phyloP scores from a whole-genome alignment of 2,113 vertebrate genomes.

The Azemiops feae region DNA sequence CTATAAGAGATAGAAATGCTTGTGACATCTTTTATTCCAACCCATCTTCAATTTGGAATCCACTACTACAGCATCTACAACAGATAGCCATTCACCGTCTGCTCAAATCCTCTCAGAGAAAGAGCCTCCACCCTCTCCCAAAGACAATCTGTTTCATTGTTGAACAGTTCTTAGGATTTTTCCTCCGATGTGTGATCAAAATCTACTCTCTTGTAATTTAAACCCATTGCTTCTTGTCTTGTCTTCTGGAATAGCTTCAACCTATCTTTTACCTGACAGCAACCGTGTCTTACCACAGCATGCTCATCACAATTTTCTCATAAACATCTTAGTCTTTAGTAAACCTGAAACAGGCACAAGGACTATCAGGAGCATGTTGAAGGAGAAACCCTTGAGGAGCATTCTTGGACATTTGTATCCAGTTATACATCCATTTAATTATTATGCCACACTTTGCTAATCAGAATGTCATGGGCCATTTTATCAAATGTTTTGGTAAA shows the following conservation, averaged over 20 bases:
- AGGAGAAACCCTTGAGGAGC: background rate
- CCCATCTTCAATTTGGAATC: background rate
- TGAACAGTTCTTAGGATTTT: background rate
- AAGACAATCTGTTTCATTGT: background rate
- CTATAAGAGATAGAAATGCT: background rate
- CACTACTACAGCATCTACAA: background rate
- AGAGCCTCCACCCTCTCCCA: background rate
- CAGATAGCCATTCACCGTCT: background rate
- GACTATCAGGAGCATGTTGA: background rate
- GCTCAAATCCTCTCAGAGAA: background rate
- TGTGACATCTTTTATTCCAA: background rate
- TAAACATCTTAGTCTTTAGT: background rate
- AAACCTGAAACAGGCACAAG: background rate
- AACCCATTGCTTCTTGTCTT: background rate
- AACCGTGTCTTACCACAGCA: background rate
- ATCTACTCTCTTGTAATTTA: background rate
- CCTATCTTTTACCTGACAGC: background rate
- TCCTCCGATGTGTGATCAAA: background rate
- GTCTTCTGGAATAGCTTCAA: background rate
- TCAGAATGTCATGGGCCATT: background rate
- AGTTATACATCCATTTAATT: background rate
- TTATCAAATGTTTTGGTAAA: background rate
- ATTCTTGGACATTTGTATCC: background rate
- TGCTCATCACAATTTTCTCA: background rate
- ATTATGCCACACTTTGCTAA: background rate